Evolutionary conservation across 2,797 vertebrate species (phyloP).

Genomic region (Monodelphis domestica): DNA sequence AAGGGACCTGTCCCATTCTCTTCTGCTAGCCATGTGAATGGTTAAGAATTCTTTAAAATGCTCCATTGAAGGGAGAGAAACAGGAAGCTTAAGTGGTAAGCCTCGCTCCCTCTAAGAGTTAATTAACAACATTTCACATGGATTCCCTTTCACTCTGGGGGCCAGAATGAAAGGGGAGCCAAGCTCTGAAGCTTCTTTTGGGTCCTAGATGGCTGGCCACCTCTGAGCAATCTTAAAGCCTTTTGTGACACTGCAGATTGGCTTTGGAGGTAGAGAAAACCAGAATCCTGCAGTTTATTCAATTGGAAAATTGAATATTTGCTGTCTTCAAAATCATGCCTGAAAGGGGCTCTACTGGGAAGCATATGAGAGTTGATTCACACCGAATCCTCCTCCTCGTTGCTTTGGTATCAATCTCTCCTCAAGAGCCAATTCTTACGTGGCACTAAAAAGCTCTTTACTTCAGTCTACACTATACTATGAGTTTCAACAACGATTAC

Average conservation of each 20-base stretch:
- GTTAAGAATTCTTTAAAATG: background rate
- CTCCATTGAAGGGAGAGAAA: background rate
- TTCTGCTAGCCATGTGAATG: background rate
- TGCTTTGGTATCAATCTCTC: conserved; percentile 21
- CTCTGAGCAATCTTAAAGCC: conserved; percentile 58
- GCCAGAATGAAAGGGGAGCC: background rate
- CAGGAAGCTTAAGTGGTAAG: background rate
- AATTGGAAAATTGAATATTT: conserved; percentile 42
- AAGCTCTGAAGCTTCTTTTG: conserved; percentile 53
- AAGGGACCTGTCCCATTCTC: background rate
- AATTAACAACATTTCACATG: background rate
- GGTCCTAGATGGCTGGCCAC: conserved; percentile 30
- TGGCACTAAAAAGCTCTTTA: conserved; percentile 64
- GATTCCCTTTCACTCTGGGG: background rate
- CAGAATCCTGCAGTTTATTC: conserved; percentile 71
- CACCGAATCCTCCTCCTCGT: conserved; percentile 26
- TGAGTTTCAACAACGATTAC: conserved; percentile 31
- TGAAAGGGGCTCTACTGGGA: conserved; percentile 43
- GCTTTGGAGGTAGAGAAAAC: conserved; percentile 77
- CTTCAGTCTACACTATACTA: conserved; percentile 66
- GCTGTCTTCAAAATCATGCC: conserved; percentile 37
- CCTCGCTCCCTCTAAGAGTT: background rate
- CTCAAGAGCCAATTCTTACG: conserved; percentile 42
- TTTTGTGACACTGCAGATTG: conserved; percentile 74
- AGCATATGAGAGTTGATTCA: conserved; percentile 1